phyloP scores from a whole-genome alignment of 2,797 vertebrate genomes.

The Spinus pinus region DNA sequence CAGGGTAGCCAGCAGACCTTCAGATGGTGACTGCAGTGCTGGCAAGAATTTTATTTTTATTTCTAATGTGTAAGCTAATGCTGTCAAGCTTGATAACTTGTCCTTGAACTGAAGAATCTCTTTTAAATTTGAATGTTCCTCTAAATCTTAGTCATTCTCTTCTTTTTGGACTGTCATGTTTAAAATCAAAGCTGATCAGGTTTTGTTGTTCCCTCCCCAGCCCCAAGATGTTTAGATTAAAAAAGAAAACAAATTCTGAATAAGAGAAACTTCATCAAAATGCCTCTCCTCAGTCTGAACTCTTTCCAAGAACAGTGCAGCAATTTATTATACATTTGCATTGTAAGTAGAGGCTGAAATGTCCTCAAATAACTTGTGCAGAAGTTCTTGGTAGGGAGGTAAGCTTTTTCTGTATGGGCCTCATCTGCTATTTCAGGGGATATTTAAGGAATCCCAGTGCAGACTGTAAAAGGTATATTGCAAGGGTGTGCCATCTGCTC shows the following conservation, averaged over 20 bases:
- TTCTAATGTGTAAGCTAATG: neutral
- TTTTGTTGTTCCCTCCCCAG: neutral
- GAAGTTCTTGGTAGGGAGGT: neutral
- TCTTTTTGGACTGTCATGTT: neutral
- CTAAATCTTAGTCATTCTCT: neutral
- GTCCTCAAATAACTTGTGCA: conserved; percentile 44
- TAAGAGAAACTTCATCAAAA: neutral
- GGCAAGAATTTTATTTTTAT: neutral
- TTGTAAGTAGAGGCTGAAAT: conserved; percentile 11
- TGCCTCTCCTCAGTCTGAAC: neutral
- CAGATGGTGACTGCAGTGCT: neutral
- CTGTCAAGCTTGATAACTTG: neutral
- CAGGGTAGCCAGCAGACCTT: neutral
- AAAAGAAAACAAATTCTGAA: neutral
- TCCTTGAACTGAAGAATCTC: neutral
- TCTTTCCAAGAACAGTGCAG: conserved; percentile 25
- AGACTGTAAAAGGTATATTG: neutral
- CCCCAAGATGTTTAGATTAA: neutral
- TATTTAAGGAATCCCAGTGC: neutral
- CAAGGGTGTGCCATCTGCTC: conserved; percentile 50
- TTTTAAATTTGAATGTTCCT: neutral
- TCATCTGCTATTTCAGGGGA: neutral
- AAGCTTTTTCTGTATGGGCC: neutral
- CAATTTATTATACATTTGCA: conserved; percentile 24
- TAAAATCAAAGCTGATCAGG: neutral